Percentiles rank a stretch among this genome's conserved stretches.
Conservation (phyloP, 2,797 vertebrate genomes). For the Galaxias olidus region DNA sequence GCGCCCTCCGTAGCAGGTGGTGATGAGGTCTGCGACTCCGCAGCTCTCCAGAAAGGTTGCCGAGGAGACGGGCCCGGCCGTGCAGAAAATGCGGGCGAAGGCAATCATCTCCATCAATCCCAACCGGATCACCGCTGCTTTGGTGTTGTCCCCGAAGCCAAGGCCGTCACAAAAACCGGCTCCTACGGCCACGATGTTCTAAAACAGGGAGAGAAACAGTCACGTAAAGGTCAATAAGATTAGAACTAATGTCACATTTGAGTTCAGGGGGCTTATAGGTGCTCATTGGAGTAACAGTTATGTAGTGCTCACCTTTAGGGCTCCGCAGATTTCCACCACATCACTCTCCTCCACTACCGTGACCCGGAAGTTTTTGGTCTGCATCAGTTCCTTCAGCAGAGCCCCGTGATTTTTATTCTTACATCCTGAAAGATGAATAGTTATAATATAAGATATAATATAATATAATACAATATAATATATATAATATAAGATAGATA, state of each 20-base stretch:
- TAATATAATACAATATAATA: too few species aligned
- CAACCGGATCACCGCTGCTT: conserved; percentile 93
- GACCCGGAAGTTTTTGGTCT: conserved; percentile 90
- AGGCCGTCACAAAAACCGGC: conserved; percentile 98
- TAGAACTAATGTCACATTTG: too few species aligned
- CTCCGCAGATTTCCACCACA: conserved; percentile 97
- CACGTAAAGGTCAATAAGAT: background rate
- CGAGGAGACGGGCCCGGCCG: conserved; percentile 75
- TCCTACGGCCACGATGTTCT: conserved; percentile 94
- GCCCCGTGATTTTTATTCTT: conserved; percentile 82
- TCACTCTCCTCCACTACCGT: conserved; percentile 90
- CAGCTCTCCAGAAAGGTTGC: conserved; percentile 96
- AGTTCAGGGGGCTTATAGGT: background rate
- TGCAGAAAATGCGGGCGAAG: conserved; percentile 91
- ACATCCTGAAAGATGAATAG: conserved; percentile 82
- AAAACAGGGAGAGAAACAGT: conserved; percentile 3
- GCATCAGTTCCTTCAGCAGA: conserved; percentile 92
- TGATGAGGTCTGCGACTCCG: conserved; percentile 94
- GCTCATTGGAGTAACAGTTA: background rate
- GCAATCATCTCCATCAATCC: conserved; percentile 97
- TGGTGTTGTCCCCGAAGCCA: conserved; percentile 95
- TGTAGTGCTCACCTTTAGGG: conserved; percentile 86
- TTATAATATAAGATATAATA: too few species aligned
- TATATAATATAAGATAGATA: too few species aligned
- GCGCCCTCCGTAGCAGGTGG: conserved; percentile 93